Base-by-base conservation (phyloP, 2,113 vertebrate genomes). In the Zapus hudsonius region DNA sequence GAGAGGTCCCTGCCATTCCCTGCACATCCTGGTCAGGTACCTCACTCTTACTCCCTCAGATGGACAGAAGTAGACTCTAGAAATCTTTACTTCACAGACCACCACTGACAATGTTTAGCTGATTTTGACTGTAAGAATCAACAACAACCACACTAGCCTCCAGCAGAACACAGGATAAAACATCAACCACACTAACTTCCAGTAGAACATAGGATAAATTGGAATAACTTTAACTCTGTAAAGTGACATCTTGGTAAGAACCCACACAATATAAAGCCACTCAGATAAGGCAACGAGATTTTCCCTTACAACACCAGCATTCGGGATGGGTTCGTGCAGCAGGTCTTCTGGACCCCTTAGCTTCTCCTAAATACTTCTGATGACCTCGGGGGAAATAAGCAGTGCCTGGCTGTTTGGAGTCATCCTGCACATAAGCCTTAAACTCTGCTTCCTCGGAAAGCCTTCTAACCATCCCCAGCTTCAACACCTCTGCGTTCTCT, bases 351-450 rank as follows among this genome's bases (percentile, higher is more conserved):
- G 0, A 22, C 40, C 7, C 25, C 1, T 7, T 25, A 91, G 23
- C 17, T 20, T 17, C 55, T 29, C 42, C 19, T n/a, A 19, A 31
- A 27, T 7, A 33, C 42, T 16, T 59, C 15, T 22, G 7, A 1
- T 7, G 0, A 20, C 44, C 70, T 15, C 10, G 17, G 31, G 44
- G 55, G 64, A 59, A 79, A 12, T 25, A 79, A 31, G 23, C 4
- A 25, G 6, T 1, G 13, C 11, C 16, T 5, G 1, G 0, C 2
- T 4, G 9, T 7, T 33, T 25, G 66, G 13, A 17, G 0, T 44
- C 44, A 22, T 67, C 25, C 23, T 76, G 59, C 31, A 11, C n/a
- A 8, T 3, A 9, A 7, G 23, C 13, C 36, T 55, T 42, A 73
- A 36, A 47, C 15, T 15, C 7, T 17, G 12, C 47, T 81, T 55